These are phyloP conservation scores for Drosophila cognata DNA, from an alignment of 2,888 invertebrate genomes.

Conservation along the genomic window DNA sequence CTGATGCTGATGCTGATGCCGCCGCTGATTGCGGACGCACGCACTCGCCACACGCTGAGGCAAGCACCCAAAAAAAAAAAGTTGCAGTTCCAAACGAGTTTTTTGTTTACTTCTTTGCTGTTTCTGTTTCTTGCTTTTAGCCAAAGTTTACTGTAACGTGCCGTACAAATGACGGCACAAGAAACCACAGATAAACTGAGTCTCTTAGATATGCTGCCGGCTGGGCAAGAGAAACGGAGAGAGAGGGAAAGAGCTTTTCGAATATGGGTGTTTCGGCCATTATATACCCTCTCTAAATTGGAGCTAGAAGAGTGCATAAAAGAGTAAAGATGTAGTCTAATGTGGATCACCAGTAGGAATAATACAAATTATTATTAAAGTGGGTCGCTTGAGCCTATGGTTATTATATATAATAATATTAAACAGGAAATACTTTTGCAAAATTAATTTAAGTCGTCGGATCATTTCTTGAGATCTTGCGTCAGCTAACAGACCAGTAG, in stretches of 20 bases:
- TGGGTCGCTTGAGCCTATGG: neutral
- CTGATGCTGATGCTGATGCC: conserved; percentile 41
- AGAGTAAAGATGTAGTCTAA: neutral
- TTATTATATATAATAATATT: neutral
- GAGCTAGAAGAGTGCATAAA: neutral
- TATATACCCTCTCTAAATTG: conserved; percentile 2
- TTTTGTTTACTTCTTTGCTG: conserved; percentile 18
- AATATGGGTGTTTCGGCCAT: neutral
- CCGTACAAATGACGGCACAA: conserved; percentile 56
- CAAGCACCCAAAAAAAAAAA: conserved; percentile 58
- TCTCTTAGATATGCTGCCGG: conserved; percentile 8
- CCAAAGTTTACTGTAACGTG: conserved; percentile 63
- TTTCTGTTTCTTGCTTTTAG: conserved; percentile 43
- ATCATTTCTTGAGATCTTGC: neutral
- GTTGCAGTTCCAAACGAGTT: conserved; percentile 65
- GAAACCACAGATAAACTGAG: conserved; percentile 36
- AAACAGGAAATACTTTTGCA: neutral
- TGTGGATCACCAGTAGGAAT: neutral
- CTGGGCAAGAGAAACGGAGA: neutral
- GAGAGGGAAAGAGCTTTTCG: neutral
- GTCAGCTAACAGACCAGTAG: conserved; percentile 3
- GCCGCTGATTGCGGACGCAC: conserved; percentile 64
- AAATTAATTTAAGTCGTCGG: neutral
- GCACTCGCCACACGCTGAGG: conserved; percentile 72
- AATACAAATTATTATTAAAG: neutral